Percentiles rank a stretch among this genome's conserved stretches.
phyloP scores from a whole-genome alignment of 2,888 invertebrate species.

The Macrosoma leucophasiata region DNA sequence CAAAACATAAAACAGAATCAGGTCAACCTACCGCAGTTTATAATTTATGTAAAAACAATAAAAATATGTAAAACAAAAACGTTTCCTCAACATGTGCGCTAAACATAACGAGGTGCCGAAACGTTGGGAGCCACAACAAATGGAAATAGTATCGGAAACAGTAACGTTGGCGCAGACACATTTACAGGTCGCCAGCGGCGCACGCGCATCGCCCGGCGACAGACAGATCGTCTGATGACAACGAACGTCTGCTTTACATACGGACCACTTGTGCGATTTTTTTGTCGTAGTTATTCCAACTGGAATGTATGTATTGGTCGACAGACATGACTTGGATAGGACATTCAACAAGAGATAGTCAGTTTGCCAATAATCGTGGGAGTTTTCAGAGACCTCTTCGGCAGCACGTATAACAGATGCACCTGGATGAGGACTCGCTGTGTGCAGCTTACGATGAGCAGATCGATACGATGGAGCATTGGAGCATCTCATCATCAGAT shows the following conservation, averaged over 20 bases:
- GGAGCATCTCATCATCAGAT: no score
- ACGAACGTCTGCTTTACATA: constrained; percentile 12
- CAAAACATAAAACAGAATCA: no score
- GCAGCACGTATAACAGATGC: no score
- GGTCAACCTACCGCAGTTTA: constrained; percentile 17
- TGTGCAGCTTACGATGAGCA: no score
- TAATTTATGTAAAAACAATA: constrained; percentile 30
- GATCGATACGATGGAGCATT: no score
- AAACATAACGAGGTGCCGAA: constrained; percentile 30
- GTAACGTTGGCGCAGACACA: constrained; percentile 55
- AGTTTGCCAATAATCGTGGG: no score
- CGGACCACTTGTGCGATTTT: constrained; percentile 1
- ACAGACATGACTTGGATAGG: neutral
- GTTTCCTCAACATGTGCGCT: constrained; percentile 42
- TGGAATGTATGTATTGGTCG: constrained; percentile 2
- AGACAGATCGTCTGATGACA: constrained; percentile 57
- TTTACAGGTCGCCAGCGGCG: constrained; percentile 43
- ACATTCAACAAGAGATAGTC: no score
- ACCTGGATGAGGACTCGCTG: no score
- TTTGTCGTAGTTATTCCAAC: no score
- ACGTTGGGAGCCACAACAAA: constrained; percentile 50
- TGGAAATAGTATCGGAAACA: constrained; percentile 60
- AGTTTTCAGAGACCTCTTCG: no score
- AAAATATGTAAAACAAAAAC: constrained; percentile 32
- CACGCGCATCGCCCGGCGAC: constrained; percentile 37